Evolutionary conservation across 2,113 vertebrate species (phyloP), one percentile per base, ranked within the genome.

Genomic region (Xyrauchen texanus): DNA sequence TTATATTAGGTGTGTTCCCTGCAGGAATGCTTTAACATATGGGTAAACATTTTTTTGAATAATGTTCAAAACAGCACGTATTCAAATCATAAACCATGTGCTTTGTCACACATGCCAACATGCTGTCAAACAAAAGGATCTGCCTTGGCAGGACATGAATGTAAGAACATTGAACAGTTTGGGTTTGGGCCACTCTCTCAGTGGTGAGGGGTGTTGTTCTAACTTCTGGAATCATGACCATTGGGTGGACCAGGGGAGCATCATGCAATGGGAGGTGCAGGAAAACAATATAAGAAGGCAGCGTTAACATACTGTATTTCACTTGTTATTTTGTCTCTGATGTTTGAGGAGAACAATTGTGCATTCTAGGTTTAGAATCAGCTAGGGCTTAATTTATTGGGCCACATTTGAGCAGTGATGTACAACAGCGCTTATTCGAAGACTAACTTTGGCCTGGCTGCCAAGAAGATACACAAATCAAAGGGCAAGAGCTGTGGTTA

Each of bases 381-480:
- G n/a, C 55, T n/a, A 7, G 49, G 49, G 13, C 13, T 63, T 60
- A 5, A 77, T 46, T 60, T 44, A 46, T 75, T 4, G 21, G 45
- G 11, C 34, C 53, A 42, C 68, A 60, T n/a, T 51, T 11, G 1
- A 7, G 4, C 64, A 63, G 1, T 44, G 3, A 96, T 96, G 95
- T 94, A 96, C 77, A 92, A 90, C 68, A 89, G 87, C 53, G 81
- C 85, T 76, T 94, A 93, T 75, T 64, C 89, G 67, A 87, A 91
- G 74, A 91, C 91, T 55, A 94, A 92, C 16, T 85, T 90, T 4
- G 89, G 89, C 8, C 9, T 91, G 66, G 83, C 90, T 61, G 13
- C 81, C 81, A 92, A 89, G 9, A 87, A 91, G 65, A 92, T 89
- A 44, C 81, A 86, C 15, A 87, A 65, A 6, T 87, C 93, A 0